phyloP scores from a whole-genome alignment of 2,797 vertebrate genomes.

The Chaetophractus vellerosus region DNA sequence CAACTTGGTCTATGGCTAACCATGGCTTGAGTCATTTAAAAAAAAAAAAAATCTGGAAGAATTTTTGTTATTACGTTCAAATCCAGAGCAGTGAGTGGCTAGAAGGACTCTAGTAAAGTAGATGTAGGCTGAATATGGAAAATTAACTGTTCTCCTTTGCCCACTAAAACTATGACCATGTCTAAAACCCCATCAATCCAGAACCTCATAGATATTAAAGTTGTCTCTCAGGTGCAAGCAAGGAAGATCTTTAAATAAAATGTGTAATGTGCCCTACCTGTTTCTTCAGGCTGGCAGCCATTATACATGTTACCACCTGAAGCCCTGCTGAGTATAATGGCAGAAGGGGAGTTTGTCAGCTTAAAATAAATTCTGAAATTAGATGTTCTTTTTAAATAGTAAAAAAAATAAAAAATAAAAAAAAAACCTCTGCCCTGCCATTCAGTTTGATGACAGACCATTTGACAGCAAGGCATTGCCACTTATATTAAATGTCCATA shows the following conservation, averaged over 20 bases:
- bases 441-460: neutral
- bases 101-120: neutral
- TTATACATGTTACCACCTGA: neutral
- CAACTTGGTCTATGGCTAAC: too few relatives aligned
- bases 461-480: neutral
- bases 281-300: neutral
- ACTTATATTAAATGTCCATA: neutral
- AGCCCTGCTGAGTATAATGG: neutral
- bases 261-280: neutral
- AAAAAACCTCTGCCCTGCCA: neutral
- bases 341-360: neutral
- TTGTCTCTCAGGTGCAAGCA: neutral
- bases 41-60: neutral
- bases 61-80: neutral
- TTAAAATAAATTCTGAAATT: neutral
- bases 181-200: neutral
- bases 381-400: neutral
- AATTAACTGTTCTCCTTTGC: neutral
- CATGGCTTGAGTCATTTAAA: too few relatives aligned
- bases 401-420: neutral
- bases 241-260: conserved; percentile 8
- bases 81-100: neutral
- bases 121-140: neutral
- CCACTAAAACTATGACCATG: neutral
- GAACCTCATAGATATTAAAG: neutral